Evolutionary conservation across 2,113 vertebrate genomes (phyloP), one percentile per base, ranked within the genome.

Genomic region (Pyxicephalus adspersus): DNA sequence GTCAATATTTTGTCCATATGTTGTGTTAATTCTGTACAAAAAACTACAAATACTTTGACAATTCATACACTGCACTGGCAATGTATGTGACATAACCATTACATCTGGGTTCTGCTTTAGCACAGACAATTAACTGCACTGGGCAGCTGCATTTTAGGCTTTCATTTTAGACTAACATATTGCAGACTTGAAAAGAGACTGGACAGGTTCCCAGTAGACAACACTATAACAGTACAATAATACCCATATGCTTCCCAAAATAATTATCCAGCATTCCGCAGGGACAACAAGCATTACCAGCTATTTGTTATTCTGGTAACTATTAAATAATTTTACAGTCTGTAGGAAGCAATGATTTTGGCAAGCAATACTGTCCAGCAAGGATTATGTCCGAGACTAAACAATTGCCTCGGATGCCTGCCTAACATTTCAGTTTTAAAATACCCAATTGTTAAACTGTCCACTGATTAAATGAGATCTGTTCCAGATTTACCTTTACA

Each of bases 271-370:
- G 23, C 22, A 64, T 28, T 61, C n/a, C 55, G 38, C 4, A 29
- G 55, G 26, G 64, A 75, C 70, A 28, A 18, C 15, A 34, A 60
- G 18, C 77, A 9, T 31, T 38, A 61, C 71, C 63, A 76, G 28
- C 38, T 73, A 28, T 45, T 70, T 66, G 23, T 77, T 77, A 77
- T 77, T 65, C 75, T 65, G 75, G 65, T 77, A 65, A 45, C 75
- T 65, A 31, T 54, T 64, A 77, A 77, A 65, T 65, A 63, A 65
- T 77, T 55, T 55, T 64, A 16, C 61, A 77, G 76, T 28, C 75
- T 64, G 45, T 26, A 38, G 45, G 75, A 45, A 77, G 50, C 50
- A 51, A 77, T 25, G 55, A 34, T n/a, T 77, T 55, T 77, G 76
- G 76, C 76, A 65, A 64, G 50, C 13, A 6, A 54, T 31, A 63